Conservation (phyloP, 2,113 vertebrate species). For the Neogobius melanostomus region DNA sequence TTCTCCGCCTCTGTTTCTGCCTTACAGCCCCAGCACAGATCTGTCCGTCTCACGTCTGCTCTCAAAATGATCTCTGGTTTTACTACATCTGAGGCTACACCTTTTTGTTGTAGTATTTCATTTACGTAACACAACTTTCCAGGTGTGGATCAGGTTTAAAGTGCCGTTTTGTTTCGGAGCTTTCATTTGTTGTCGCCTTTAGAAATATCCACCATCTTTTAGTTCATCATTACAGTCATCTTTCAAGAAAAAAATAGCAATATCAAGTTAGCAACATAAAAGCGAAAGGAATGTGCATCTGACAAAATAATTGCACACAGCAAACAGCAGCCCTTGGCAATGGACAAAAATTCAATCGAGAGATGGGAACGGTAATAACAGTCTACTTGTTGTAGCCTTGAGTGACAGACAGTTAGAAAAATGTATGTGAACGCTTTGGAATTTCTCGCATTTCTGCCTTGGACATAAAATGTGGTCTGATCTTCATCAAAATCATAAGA, state of each 20-base stretch:
- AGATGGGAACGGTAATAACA: neutral
- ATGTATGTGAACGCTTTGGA: no score
- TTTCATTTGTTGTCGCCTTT: neutral
- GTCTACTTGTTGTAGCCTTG: neutral
- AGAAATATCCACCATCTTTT: neutral
- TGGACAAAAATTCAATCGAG: neutral
- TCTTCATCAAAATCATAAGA: no score
- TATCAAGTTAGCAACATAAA: neutral
- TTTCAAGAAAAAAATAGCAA: neutral
- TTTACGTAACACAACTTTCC: neutral
- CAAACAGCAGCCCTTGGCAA: neutral
- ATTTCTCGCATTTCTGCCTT: no score
- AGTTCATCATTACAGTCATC: no score
- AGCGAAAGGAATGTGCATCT: neutral
- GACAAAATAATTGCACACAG: neutral
- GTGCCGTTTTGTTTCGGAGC: neutral
- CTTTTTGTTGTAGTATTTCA: neutral
- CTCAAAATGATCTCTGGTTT: slow-evolving; percentile 7
- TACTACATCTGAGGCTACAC: neutral
- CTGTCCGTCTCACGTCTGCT: slow-evolving; percentile 21
- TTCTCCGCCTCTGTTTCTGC: slow-evolving; percentile 37
- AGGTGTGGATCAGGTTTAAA: neutral
- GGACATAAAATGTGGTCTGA: no score
- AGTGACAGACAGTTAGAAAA: neutral
- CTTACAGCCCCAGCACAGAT: slow-evolving; percentile 32